A percentile compares a stretch with the other conserved stretches of the same genome.
These are phyloP conservation scores for Anser brachyrhynchus DNA, from an alignment of 2,113 vertebrate species.

Conservation along the genomic window DNA sequence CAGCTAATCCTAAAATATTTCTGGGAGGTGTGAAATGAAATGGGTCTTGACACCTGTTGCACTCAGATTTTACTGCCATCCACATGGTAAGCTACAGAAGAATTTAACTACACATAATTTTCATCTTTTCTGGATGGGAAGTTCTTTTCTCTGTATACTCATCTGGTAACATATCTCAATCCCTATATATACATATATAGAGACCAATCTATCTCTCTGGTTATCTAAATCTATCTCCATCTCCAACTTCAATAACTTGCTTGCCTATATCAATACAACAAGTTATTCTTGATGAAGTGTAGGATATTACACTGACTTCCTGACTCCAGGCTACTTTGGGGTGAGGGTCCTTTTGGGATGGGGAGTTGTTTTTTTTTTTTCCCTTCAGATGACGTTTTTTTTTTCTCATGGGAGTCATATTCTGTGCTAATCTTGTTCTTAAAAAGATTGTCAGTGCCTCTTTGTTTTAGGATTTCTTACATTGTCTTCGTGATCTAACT, in stretches of 20 bases:
- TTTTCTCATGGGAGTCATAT: not conserved
- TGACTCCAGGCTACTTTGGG: not conserved
- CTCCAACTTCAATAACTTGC: not conserved
- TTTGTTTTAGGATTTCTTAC: not conserved
- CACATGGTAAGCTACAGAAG: not conserved
- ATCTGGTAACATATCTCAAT: not conserved
- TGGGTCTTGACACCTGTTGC: not conserved
- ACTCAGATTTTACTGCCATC: not conserved
- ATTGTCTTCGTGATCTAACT: not conserved
- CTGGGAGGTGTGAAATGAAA: not conserved
- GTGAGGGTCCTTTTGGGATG: not conserved
- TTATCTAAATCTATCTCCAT: not conserved
- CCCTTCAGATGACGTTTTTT: not conserved
- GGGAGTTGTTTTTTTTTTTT: not conserved
- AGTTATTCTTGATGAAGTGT: not conserved
- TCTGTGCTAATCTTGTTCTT: not conserved
- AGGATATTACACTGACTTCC: not conserved
- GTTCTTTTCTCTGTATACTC: not conserved
- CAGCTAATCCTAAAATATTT: not conserved
- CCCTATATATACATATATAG: too few species aligned
- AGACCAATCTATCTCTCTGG: not conserved
- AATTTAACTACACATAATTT: not conserved
- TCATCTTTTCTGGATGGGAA: not conserved
- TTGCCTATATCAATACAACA: not conserved
- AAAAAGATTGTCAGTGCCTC: not conserved